phyloP scores from a whole-genome alignment of 2,113 vertebrate species.

The Hemichromis elongatus region DNA sequence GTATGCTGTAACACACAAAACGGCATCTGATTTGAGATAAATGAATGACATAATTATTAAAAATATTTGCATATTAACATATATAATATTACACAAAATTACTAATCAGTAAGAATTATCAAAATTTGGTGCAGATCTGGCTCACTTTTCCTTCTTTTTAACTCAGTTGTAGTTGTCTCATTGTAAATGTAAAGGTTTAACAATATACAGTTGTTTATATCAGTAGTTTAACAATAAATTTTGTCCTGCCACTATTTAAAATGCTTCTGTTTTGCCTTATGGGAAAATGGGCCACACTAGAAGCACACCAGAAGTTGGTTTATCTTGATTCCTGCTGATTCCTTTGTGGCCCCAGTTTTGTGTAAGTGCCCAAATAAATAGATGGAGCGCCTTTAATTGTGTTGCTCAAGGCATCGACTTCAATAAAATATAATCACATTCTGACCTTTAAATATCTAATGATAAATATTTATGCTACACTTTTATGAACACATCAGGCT shows the following conservation, averaged over 20 bases:
- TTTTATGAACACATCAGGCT: neutral
- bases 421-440: neutral
- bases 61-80: neutral
- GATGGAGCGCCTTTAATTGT: neutral
- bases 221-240: neutral
- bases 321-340: neutral
- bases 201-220: neutral
- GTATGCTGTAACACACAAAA: rapidly evolving
- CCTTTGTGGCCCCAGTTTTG: neutral
- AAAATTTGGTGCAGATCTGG: no score
- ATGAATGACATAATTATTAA: neutral
- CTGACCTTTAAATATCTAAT: neutral
- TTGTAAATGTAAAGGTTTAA: neutral
- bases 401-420: neutral
- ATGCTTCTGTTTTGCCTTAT: neutral
- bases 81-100: neutral
- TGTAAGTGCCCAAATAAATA: neutral
- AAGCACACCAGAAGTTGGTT: neutral
- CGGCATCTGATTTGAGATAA: neutral
- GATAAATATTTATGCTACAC: neutral
- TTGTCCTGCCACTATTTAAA: neutral
- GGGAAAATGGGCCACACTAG: neutral
- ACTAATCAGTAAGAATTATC: neutral
- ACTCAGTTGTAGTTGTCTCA: neutral
- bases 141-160: neutral